Evolutionary conservation across 2,888 invertebrate species (phyloP), one percentile per base, ranked within the genome.

Genomic region (Torymus tubicola): DNA sequence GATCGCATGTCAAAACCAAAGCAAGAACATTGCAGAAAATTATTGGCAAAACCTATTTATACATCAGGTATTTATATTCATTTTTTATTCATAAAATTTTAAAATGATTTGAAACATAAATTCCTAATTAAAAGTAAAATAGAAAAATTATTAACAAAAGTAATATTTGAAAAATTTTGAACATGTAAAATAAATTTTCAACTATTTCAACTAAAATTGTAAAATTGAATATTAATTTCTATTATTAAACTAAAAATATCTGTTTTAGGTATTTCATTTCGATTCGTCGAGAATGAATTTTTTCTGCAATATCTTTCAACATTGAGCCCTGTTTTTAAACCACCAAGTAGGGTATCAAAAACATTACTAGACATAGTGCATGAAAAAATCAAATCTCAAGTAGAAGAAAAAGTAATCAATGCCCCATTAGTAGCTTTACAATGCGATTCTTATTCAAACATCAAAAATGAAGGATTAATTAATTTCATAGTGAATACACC

Each of bases 401-500:
- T 77, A 5, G 50, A 69, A 18, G 61, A n/a, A 21, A 77, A 77
- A 61, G 16, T 77, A 8, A 3, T 14, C 8, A 42, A 14, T 31
- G 31, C 31, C 31, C 3, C 3, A 31, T 31, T 5, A 31, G 31
- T 31, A 2, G 31, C 31, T 3, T 31, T 31, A 5, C 31, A 31
- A 31, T 31, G 60, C 16, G 75, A 75, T 52, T 24, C 14, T n/a
- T 77, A 53, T 24, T 52, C 61, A 13, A 77, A 77, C n/a, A 64
- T 55, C 11, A 68, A 53, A 18, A 63, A 63, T n/a, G 61, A 72
- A 63, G 72, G 63, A 52, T 14, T 72, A 4, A 53, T 72, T 52
- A 80, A 80, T 53, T 69, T 76, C 14, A 57, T 80, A 57, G 12
- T 80, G 10, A 71, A 63, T 1, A 75, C 80, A 2, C 65, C 65